Evolutionary conservation across 2,113 vertebrate species (phyloP), one percentile per base, ranked within the genome.

Genomic region (Kryptolebias marmoratus): DNA sequence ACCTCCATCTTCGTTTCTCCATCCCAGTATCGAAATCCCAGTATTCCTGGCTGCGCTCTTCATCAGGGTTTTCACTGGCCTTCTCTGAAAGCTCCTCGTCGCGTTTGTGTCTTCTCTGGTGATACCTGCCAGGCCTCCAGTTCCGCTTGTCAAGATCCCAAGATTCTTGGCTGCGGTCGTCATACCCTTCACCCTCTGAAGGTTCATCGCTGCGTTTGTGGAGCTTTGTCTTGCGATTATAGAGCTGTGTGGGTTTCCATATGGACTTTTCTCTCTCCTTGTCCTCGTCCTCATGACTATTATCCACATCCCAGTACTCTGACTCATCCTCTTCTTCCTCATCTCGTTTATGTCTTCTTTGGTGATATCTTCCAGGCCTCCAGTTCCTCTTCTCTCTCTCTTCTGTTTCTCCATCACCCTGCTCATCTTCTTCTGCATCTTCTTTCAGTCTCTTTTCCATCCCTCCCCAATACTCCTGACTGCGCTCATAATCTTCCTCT

Each of bases 181-280:
- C 71, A 1, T 83, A 27, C 4, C 64, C 80, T 6, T 77, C 64
- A 0, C 39, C 80, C 47, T 81, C 75, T 0, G 48, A 57, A 13
- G 69, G 58, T 3, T 88, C 87, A 0, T 90, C 73, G 2, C 66
- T 61, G 2, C 88, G 86, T 67, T 66, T 90, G 79, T 70, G 78
- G 48, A 87, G 15, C 9, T 48, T 83, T 15, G 42, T 85, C 81
- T 85, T 89, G 64, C 92, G 84, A 75, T 89, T 79, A 60, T 89
- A 90, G 28, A 71, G 77, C 74, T 92, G n/a, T 11, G 80, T 77
- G 1, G 90, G 89, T 47, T 73, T 90, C 89, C 89, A 92, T n/a
- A 70, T 64, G 28, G 67, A 76, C 60, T 87, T 91, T 4, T 75
- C 45, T 55, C 72, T 71, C 13, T 83, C 80, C 2, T 86, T 9